These are phyloP conservation scores for Patella pellucida DNA, from an alignment of 2,888 invertebrate genomes.

Conservation along the genomic window DNA sequence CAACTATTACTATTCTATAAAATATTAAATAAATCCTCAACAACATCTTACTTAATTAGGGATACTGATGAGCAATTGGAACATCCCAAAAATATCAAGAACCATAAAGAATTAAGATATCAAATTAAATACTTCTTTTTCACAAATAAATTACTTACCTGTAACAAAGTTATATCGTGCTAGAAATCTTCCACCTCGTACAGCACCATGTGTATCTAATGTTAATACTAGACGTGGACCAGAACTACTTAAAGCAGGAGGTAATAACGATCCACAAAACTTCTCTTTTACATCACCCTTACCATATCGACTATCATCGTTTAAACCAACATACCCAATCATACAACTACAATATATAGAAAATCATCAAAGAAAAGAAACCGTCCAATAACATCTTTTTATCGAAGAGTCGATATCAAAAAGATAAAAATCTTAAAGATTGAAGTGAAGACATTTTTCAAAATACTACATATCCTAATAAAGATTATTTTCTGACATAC, in stretches of 20 bases:
- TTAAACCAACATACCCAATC: conserved; percentile 61
- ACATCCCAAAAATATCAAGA: no score
- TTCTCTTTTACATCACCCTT: conserved; percentile 69
- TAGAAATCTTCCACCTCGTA: conserved; percentile 88
- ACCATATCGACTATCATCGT: conserved; percentile 55
- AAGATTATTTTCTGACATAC: no score
- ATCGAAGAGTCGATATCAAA: background rate
- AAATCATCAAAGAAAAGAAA: background rate
- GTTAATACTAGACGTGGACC: conserved; percentile 95
- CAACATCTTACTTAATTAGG: no score
- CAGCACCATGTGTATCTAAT: conserved; percentile 88
- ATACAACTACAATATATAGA: conserved; percentile 55
- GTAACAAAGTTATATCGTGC: conserved; percentile 88
- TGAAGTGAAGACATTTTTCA: no score
- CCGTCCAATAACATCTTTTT: background rate
- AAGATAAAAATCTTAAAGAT: background rate
- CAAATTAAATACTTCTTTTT: no score
- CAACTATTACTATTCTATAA: no score
- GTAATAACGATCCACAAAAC: conserved; percentile 87
- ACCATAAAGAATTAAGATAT: no score
- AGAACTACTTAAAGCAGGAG: conserved; percentile 85
- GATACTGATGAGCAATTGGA: no score
- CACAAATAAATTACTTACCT: conserved; percentile 73
- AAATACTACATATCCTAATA: no score
- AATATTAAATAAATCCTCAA: no score